Percentiles rank a stretch among this genome's conserved stretches.
phyloP scores from a whole-genome alignment of 2,888 invertebrate species.

The Calliphora vomitoria region DNA sequence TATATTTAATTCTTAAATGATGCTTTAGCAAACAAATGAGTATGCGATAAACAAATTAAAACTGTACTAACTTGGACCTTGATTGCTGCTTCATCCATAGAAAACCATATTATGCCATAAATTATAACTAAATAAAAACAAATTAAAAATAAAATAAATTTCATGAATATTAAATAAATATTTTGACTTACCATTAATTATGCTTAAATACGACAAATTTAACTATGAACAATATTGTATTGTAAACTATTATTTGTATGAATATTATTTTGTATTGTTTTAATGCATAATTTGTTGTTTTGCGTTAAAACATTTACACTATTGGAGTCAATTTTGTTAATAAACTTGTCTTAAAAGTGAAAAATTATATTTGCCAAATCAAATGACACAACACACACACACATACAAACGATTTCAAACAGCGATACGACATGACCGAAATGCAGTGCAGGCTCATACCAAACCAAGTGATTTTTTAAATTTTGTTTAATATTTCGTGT shows the following conservation, averaged over 20 bases:
- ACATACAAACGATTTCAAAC: neutral
- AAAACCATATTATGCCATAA: too few relatives aligned
- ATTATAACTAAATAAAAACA: too few relatives aligned
- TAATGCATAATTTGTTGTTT: neutral
- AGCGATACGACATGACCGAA: slow-evolving; percentile 26
- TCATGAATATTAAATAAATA: neutral
- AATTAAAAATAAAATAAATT: too few relatives aligned
- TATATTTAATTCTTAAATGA: too few relatives aligned
- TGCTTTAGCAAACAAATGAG: too few relatives aligned
- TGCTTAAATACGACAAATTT: neutral
- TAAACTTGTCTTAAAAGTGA: slow-evolving; percentile 67
- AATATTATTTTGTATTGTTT: neutral
- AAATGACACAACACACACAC: slow-evolving; percentile 13
- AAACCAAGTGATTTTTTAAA: slow-evolving; percentile 51
- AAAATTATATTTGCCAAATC: slow-evolving; percentile 57
- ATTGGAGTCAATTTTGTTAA: slow-evolving; percentile 44
- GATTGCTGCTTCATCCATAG: too few relatives aligned
- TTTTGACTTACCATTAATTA: neutral
- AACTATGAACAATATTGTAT: neutral
- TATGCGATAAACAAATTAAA: too few relatives aligned
- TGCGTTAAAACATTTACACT: slow-evolving; percentile 45
- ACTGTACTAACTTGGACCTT: too few relatives aligned
- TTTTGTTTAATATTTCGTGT: slow-evolving; percentile 70
- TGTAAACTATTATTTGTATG: neutral
- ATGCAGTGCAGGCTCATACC: slow-evolving; percentile 41